Evolutionary conservation across 23 tunicate genomes (phyloP).

Genomic region (Ascidia mentula): DNA sequence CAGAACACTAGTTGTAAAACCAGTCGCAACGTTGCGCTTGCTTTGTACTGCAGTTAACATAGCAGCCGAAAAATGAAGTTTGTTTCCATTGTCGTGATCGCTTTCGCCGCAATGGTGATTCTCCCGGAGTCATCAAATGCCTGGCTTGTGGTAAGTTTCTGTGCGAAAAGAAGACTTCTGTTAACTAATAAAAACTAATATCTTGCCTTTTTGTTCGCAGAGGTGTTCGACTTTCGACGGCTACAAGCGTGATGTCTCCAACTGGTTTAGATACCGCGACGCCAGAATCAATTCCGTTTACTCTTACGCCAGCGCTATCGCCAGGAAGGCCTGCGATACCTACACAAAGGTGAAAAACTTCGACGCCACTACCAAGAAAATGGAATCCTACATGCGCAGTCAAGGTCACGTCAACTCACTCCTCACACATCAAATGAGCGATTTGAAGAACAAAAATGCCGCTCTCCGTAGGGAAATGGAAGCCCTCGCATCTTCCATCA

Average conservation of each 20-base stretch:
- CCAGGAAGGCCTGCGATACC: neutral
- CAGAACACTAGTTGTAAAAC: too few species aligned
- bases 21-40: too few species aligned
- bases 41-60: neutral
- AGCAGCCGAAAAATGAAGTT: constrained; percentile 2
- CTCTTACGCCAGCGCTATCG: neutral
- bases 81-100: neutral
- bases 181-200: neutral
- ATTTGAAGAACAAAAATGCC: neutral
- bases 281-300: neutral
- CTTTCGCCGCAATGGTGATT: constrained; percentile 4
- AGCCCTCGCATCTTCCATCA: neutral
- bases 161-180: neutral
- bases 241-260: neutral
- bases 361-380: neutral
- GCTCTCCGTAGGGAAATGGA: neutral
- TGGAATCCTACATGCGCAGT: neutral
- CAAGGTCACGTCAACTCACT: neutral
- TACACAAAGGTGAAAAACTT: neutral
- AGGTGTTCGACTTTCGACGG: neutral
- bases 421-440: neutral
- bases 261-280: constrained; percentile 10
- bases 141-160: neutral
- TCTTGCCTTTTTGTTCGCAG: neutral
- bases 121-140: neutral